Base-by-base conservation (phyloP, 1,140 invertebrate genomes). In the Xylocopa sonorina region DNA sequence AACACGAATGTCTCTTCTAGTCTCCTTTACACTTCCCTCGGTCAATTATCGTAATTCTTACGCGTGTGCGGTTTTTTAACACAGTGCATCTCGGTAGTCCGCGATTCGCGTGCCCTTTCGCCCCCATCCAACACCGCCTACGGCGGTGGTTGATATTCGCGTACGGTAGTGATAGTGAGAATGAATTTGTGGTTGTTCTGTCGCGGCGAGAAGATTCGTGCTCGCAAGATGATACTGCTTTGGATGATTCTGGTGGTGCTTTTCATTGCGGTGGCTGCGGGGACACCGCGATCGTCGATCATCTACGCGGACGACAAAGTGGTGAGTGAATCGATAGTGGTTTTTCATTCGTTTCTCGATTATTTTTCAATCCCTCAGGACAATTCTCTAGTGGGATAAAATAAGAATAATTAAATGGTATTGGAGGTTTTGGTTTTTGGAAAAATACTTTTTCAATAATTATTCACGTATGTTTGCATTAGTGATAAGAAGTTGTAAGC, bases 271-370 rank as follows among this genome's bases (percentile, higher is more conserved):
- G 64, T 85, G 18, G 78, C 66, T 18, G 48, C 34, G 3, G 83
- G 82, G 63, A 77, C 81, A 60, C 82, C 81, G 53, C 69, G 50
- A 50, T 81, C 78, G 53, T 88, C 87, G 48, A 43, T 76, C 55
- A 87, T 90, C 41, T 91, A 90, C 71, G 90, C 85, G 51, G 90
- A 91, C 50, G 90, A 91, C 64, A 84, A 75, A 85, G 87, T 89
- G 88, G 90, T 91, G 82, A 91, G 88, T 89, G 38, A 48, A 60
- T 14, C 0, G 16, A 46, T 2, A 46, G 41, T 7, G 12, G 9
- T 43, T 12, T 43, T 43, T 12, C 41, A 43, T 12, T 43, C 41
- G 41, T 5, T 41, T 9, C 38, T 46, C 43, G 10, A 10, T 0
- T 6, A 6, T 50, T 21, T 21, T 50, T n/a, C 18, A 6, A 21